Base-by-base conservation (phyloP, 2,113 vertebrate genomes). In the Kryptolebias marmoratus region DNA sequence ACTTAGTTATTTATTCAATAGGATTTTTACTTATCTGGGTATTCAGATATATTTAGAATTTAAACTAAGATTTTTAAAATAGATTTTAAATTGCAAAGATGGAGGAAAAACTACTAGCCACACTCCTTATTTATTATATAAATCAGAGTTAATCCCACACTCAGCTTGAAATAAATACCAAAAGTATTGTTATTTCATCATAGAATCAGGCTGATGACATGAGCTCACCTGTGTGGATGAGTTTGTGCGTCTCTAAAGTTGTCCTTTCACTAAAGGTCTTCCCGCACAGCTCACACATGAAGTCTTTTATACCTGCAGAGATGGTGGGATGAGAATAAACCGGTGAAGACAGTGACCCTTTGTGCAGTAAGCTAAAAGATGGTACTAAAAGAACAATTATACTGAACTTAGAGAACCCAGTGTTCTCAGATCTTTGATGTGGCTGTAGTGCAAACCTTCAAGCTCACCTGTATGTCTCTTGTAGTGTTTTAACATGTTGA, bases 401-500 rank as follows among this genome's bases (percentile, higher is more conserved):
- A 22, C 22, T 54, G 22, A 27, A 27, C 52, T 12, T 55, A 13
- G 5, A 10, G 9, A 42, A 8, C 22, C 22, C 10, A 42, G 39
- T 9, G 39, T 42, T 10, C 39, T 10, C 10, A 6, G 5, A 42
- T 42, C 5, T 42, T 42, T 42, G 4, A 31, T 15, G 1, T 8
- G 6, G 55, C 14, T 16, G 14, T 18, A 14, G 15, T 5, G 2
- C 11, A 57, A 44, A 32, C 52, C 5, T 1, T 16, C 1, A 5
- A 8, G 60, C 92, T 91, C 80, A 98, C 98, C 98, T 0, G 96
- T 98, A 78, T 99, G 98, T 60, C 98, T 94, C 89, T 98, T 99
- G 91, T 95, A 98, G 87, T 99, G 98, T 71, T 99, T 99, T 62
- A 99, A 93, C 98, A 99, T 99, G 91, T 99, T 99, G 93, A 99